Base-by-base conservation (phyloP, 2,113 vertebrate species). In the Reinhardtius hippoglossoides region DNA sequence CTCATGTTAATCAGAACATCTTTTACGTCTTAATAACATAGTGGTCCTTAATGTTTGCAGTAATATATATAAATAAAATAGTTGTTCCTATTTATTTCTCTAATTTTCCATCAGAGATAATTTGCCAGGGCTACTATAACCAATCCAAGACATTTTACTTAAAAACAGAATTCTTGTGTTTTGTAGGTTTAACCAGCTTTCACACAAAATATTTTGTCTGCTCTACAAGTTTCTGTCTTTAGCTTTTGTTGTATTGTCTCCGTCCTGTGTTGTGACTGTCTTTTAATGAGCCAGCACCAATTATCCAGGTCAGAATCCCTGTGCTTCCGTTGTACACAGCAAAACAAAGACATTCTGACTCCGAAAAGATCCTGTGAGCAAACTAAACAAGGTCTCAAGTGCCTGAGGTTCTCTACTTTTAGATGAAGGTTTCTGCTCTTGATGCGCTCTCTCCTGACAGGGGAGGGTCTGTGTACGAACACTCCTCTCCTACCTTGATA, bases 221-320 rank as follows among this genome's bases (percentile, higher is more conserved):
- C 48, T 31, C 67, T 14, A 5, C n/a, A 27, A 27, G 27, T 27
- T 27, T 27, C 3, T 24, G 50, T 54, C 18, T 54, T 44, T 14
- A 5, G n/a, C 26, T n/a, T 18, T 48, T 1, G 0, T 7, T 40
- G 40, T 40, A 12, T 5, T 9, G 42, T 68, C 67, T 61, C 13
- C 42, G n/a, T 48, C 54, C 56, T 42, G 40, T 70, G 71, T 67
- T 71, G 15, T 74, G 74, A 61, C 64, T 55, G 56, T 71, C 67
- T 52, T 20, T 68, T 67, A 48, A 62, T 44, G 67, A 76, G 50
- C 26, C 52, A 48, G 57, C 44, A 61, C 18, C 62, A 63, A 40
- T 78, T 60, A 78, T 69, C 31, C 69, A 55, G 52, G 44, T 64
- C 58, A 48, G 42, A 59, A 35, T 60, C 44, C 31, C 18, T 10